Evolutionary conservation across 2,888 invertebrate genomes (phyloP).

Genomic region (Agrypnus murinus): DNA sequence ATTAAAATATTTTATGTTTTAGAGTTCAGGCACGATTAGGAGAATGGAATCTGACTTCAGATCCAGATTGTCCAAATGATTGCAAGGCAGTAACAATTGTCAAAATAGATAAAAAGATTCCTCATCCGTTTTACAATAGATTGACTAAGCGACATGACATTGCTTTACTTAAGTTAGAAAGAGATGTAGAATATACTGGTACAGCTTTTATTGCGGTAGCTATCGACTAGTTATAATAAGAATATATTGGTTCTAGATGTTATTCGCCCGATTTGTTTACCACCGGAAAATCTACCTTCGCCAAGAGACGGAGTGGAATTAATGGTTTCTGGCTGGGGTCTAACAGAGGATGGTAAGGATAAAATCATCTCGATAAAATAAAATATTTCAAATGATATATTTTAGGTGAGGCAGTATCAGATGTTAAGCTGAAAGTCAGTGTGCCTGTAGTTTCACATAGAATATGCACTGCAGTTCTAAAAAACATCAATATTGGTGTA

Average conservation of each 20-base stretch:
- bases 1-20: constrained; percentile 28
- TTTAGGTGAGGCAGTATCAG: constrained; percentile 25
- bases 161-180: constrained; percentile 72
- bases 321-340: constrained; percentile 27
- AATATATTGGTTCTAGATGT: background rate
- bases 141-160: constrained; percentile 62
- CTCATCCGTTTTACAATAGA: constrained; percentile 60
- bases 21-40: constrained; percentile 29
- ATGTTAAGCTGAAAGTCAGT: constrained; percentile 28
- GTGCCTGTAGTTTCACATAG: constrained; percentile 23
- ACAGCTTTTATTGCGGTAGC: constrained; percentile 54
- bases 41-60: constrained; percentile 28
- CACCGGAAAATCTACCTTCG: background rate
- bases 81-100: constrained; percentile 63
- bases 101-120: constrained; percentile 58
- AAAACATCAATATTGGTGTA: constrained; percentile 71
- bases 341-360: constrained; percentile 34
- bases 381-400: too few species aligned
- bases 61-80: constrained; percentile 43
- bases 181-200: constrained; percentile 71
- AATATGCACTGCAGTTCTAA: background rate
- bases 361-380: too few species aligned
- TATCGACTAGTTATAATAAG: constrained; percentile 61
- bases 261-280: constrained; percentile 30
- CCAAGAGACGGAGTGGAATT: background rate